These are phyloP conservation scores for Hemicordylus capensis DNA, from an alignment of 2,113 vertebrate species.

Conservation along the genomic window DNA sequence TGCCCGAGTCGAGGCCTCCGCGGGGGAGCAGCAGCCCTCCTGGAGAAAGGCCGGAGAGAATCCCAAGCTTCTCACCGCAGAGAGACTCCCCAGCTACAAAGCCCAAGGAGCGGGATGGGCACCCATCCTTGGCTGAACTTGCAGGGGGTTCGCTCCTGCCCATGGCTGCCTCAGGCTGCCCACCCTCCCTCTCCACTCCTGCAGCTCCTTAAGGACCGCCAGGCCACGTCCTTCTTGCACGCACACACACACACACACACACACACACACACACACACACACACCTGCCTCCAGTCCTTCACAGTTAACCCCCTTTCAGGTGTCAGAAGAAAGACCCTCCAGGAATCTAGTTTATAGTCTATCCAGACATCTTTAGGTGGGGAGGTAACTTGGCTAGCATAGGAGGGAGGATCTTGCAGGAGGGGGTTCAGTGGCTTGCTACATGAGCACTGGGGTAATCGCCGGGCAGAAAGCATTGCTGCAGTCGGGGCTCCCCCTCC, in stretches of 20 bases:
- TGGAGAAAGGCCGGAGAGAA: background rate
- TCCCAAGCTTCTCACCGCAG: background rate
- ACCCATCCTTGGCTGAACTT: too few species aligned
- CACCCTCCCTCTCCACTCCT: too few species aligned
- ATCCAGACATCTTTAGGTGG: background rate
- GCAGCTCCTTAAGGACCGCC: too few species aligned
- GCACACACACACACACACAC: too few species aligned
- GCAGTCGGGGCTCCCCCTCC: background rate
- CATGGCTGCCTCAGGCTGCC: too few species aligned
- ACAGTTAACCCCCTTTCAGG: too few species aligned
- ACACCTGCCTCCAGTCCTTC: too few species aligned
- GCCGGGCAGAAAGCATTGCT: too few species aligned
- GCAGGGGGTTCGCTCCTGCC: too few species aligned
- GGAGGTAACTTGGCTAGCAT: background rate
- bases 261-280: too few species aligned
- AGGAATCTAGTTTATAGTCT: background rate
- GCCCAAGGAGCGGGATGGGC: background rate
- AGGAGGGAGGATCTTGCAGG: background rate
- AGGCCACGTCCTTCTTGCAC: too few species aligned
- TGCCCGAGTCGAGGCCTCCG: background rate
- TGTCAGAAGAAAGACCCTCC: background rate
- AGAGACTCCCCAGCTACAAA: background rate
- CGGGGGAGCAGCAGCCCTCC: too few species aligned
- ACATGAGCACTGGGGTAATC: background rate
- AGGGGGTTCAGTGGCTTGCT: background rate